Evolutionary conservation across 2,797 vertebrate genomes (phyloP).

Genomic region (Danio aesculapii): DNA sequence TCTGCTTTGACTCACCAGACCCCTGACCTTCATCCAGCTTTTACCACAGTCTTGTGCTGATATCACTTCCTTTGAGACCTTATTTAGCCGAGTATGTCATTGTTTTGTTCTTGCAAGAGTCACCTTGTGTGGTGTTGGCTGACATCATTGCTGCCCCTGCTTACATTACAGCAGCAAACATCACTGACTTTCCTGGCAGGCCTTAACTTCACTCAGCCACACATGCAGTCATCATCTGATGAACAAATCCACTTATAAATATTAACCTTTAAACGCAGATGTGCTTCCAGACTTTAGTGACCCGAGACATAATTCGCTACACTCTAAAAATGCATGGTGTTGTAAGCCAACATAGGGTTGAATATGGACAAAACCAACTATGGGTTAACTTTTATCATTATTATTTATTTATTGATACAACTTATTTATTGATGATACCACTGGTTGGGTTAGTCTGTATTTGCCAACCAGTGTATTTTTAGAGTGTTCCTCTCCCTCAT

Average conservation of each 20-base stretch:
- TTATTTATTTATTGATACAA: too few relatives aligned
- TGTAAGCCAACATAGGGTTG: too few relatives aligned
- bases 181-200: background rate
- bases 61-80: slow-evolving; percentile 57
- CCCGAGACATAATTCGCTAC: too few relatives aligned
- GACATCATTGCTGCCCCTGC: slow-evolving; percentile 49
- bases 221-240: background rate
- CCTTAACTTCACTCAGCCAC: slow-evolving; percentile 13
- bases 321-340: too few relatives aligned
- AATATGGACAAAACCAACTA: too few relatives aligned
- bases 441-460: too few relatives aligned
- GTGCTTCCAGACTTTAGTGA: too few relatives aligned
- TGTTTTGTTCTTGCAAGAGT: slow-evolving; percentile 50
- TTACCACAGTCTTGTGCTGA: slow-evolving; percentile 33
- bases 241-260: slow-evolving; percentile 19
- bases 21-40: slow-evolving; percentile 48
- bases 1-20: slow-evolving; percentile 28
- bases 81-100: slow-evolving; percentile 49
- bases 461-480: too few relatives aligned
- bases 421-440: too few relatives aligned
- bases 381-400: too few relatives aligned
- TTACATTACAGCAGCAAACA: slow-evolving; percentile 38
- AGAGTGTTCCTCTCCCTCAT: too few relatives aligned
- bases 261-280: background rate
- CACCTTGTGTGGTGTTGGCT: slow-evolving; percentile 46